Percentiles rank a stretch among this genome's conserved stretches.
These are phyloP conservation scores for Psephotus haematonotus DNA, from an alignment of 2,113 vertebrate genomes.

Conservation along the genomic window DNA sequence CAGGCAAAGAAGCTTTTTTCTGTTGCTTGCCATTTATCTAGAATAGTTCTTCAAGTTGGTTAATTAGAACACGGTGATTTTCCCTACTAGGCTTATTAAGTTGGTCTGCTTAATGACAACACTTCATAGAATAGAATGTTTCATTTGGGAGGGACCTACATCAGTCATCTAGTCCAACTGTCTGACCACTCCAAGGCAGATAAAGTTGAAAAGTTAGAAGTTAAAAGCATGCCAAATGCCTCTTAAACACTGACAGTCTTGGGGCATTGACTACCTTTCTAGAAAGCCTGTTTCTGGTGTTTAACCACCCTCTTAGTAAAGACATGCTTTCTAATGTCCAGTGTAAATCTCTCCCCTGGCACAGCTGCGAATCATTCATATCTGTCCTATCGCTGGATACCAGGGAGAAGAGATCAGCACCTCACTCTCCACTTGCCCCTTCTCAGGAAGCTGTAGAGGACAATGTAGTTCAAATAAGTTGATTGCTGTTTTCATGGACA, in stretches of 20 bases:
- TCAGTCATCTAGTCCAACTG: background rate
- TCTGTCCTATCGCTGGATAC: fast-evolving
- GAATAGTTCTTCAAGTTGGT: background rate
- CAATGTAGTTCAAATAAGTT: background rate
- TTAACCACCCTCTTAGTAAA: background rate
- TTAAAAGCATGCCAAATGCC: background rate
- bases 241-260: background rate
- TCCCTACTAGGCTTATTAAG: background rate
- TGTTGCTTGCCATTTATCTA: background rate
- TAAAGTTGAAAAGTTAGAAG: background rate
- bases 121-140: background rate
- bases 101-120: background rate
- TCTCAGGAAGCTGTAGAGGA: background rate
- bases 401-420: background rate
- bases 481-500: background rate
- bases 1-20: background rate
- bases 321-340: background rate
- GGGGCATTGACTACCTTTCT: fast-evolving
- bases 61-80: background rate
- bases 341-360: background rate
- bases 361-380: background rate
- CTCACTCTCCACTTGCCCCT: background rate
- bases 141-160: background rate
- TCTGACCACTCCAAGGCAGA: background rate
- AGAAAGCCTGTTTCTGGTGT: background rate